Percentiles rank a stretch among this genome's conserved stretches.
Evolutionary conservation across 2,113 vertebrate genomes (phyloP).

Genomic region (Tautogolabrus adspersus): DNA sequence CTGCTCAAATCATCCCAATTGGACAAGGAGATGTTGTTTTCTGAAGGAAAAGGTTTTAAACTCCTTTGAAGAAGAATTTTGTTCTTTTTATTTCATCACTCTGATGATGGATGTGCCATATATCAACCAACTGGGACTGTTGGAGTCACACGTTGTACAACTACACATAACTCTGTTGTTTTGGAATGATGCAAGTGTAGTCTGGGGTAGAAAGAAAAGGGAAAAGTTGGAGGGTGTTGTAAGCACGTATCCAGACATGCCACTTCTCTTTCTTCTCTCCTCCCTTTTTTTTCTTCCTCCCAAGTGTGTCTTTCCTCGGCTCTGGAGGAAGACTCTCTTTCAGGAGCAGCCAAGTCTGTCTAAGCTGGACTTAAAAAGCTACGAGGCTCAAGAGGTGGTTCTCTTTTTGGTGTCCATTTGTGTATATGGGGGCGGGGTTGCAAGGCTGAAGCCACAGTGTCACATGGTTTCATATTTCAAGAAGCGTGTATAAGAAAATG

Average conservation of each 20-base stretch:
- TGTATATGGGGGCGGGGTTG: conserved; percentile 9
- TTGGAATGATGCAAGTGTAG: conserved; percentile 44
- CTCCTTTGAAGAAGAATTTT: conserved; percentile 14
- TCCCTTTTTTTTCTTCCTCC: conserved; percentile 32
- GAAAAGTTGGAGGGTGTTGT: conserved; percentile 66
- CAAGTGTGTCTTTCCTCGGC: conserved; percentile 52
- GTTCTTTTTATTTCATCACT: conserved; percentile 16
- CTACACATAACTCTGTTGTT: conserved; percentile 47
- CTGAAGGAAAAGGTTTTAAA: conserved; percentile 30
- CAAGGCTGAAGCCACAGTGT: conserved; percentile 50
- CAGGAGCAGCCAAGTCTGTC: conserved; percentile 69
- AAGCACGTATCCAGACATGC: conserved; percentile 62
- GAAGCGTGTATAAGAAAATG: conserved; percentile 55
- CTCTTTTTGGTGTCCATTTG: conserved; percentile 46
- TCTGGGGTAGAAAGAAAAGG: conserved; percentile 48
- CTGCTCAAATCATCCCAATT: neutral
- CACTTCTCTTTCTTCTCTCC: conserved; percentile 18
- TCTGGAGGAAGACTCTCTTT: conserved; percentile 59
- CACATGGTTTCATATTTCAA: conserved; percentile 72
- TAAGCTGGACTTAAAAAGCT: conserved; percentile 64
- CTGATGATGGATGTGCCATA: conserved; percentile 26
- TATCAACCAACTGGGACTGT: conserved; percentile 32
- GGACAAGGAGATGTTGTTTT: conserved; percentile 19
- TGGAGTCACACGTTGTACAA: conserved; percentile 12
- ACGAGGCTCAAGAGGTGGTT: conserved; percentile 19